A percentile compares a stretch with the other conserved stretches of the same genome.
These are phyloP conservation scores for Falco novaeseelandiae DNA, from an alignment of 2,797 vertebrate species.

Conservation along the genomic window DNA sequence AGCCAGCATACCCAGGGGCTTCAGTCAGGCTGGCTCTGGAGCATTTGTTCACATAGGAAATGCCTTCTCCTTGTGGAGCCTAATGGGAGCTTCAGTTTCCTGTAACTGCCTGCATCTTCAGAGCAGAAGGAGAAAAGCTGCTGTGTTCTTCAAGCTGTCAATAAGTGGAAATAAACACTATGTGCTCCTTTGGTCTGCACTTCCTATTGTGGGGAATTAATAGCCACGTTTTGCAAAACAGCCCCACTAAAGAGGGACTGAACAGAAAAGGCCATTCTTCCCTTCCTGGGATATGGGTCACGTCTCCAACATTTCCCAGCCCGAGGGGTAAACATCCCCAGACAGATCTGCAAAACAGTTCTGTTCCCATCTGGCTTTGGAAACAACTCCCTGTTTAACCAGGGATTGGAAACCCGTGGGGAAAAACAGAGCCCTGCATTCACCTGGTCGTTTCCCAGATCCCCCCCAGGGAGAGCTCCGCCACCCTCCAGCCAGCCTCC, in stretches of 20 bases:
- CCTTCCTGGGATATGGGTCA: constrained; percentile 9
- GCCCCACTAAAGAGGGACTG: not conserved
- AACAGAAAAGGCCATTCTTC: constrained; percentile 45
- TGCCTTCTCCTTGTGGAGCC: not conserved
- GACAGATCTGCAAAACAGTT: constrained; percentile 19
- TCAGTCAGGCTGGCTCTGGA: not conserved
- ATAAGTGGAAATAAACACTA: constrained; percentile 42
- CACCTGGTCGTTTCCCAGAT: not conserved
- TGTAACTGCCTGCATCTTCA: not conserved
- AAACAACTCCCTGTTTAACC: not conserved
- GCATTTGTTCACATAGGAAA: not conserved
- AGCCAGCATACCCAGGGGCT: not conserved
- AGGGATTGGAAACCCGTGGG: not conserved
- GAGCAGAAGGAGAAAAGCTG: not conserved
- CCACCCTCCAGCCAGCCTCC: not conserved
- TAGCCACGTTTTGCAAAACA: constrained; percentile 50
- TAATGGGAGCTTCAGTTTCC: not conserved
- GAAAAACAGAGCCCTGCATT: not conserved
- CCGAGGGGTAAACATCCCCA: constrained; percentile 50
- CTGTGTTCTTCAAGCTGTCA: not conserved
- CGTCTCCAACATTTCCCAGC: constrained; percentile 51
- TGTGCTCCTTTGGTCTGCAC: constrained; percentile 2
- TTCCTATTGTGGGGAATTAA: constrained; percentile 54
- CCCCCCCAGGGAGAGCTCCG: not conserved
- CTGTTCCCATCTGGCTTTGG: not conserved